phyloP scores from a whole-genome alignment of 1,140 invertebrate genomes.

The Drosophila sucinea region DNA sequence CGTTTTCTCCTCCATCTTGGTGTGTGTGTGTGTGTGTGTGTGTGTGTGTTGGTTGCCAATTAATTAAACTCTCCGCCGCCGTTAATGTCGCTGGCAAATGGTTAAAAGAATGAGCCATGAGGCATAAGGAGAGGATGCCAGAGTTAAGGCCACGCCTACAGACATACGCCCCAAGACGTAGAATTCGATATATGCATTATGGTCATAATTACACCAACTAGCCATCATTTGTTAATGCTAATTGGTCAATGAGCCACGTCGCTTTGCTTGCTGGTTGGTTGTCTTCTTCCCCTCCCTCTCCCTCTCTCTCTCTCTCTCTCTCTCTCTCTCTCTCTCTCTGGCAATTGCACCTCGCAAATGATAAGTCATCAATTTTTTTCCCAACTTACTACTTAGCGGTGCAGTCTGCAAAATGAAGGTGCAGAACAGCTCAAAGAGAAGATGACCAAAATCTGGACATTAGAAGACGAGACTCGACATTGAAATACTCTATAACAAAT shows the following conservation, averaged over 20 bases:
- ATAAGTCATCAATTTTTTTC: conserved; percentile 13
- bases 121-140: background rate
- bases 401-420: background rate
- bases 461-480: background rate
- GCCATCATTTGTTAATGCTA: conserved; percentile 81
- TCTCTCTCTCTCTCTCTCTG: background rate
- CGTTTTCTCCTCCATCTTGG: conserved; percentile 9
- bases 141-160: background rate
- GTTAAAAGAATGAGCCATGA: background rate
- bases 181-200: conserved; percentile 71
- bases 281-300: background rate
- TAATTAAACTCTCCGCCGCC: conserved; percentile 44
- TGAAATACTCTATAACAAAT: background rate
- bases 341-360: conserved; percentile 13
- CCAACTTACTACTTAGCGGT: background rate
- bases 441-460: background rate
- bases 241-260: conserved; percentile 72
- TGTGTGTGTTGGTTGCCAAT: conserved; percentile 29
- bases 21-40: background rate
- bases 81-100: conserved; percentile 17
- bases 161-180: conserved; percentile 41
- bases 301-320: conserved; percentile 20
- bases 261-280: background rate
- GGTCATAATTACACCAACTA: conserved; percentile 79
- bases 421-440: background rate